Base-by-base conservation (phyloP, 2,113 vertebrate genomes). In the Collichthys lucidus region DNA sequence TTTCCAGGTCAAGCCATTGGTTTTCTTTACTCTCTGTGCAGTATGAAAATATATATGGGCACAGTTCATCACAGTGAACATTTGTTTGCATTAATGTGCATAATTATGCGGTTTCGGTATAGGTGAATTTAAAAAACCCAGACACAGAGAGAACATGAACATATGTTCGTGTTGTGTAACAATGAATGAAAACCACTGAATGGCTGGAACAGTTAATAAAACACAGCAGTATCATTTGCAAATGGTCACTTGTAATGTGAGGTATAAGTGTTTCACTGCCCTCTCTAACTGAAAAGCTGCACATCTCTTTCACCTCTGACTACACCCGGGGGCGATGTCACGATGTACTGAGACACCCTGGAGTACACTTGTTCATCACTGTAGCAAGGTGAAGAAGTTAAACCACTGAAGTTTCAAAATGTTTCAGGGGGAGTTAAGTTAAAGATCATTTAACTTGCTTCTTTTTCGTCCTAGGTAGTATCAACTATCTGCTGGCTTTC, bases 11-110 rank as follows among this genome's bases (percentile, higher is more conserved):
- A 50, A 26, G 19, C 47, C 20, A 46, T 40, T 57, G 16, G 14
- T 68, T 73, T 73, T 29, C 6, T 46, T 74, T 40, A 0, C 42
- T 74, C 60, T 82, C 35, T 64, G 42, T 24, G 15, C n/a, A 46
- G 42, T 24, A 57, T 49, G 7, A 24, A 46, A 57, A 49, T 29
- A n/a, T 35, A 4, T 35, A 4, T 62, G 8, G 19, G 7, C 19
- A 55, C 19, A 53, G 17, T 55, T n/a, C 59, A 42, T 11, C 20
- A 22, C 19, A 52, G 20, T 52, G 3, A 63, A 50, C 15, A 52
- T 49, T 49, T 7, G 20, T 64, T 26, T 63, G 49, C 9, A 46
- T 70, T 61, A 5, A 49, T 60, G n/a, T 49, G 11, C 4, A 2
- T 60, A 1, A 0, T 49, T 61, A 6, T 55, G 22, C 19, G 44